Evolutionary conservation across 1,140 invertebrate species (phyloP).

Genomic region (Hyphantria cunea): DNA sequence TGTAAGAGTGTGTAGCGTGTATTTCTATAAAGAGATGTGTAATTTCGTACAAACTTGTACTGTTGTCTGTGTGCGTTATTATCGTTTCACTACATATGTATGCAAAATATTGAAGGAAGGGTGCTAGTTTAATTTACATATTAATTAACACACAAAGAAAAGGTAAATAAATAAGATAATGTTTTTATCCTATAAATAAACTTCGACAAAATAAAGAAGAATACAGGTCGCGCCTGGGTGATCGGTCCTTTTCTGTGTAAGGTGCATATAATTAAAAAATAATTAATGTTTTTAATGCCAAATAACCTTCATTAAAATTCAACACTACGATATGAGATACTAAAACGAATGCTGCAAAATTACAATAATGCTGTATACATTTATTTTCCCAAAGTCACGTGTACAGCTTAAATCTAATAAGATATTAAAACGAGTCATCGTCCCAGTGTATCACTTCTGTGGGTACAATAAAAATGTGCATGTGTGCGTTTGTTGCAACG

Average conservation of each 20-base stretch:
- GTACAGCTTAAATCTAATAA: no score
- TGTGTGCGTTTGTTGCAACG: constrained; percentile 32
- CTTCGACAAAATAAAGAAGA: no score
- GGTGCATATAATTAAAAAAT: no score
- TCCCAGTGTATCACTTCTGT: constrained; percentile 1
- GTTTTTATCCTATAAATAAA: no score
- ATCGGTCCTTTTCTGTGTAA: no score
- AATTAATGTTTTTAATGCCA: constrained; percentile 1
- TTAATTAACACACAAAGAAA: constrained; percentile 30
- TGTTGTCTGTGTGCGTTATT: constrained; percentile 21
- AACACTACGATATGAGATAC: neutral
- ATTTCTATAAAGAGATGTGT: no score
- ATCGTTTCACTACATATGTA: constrained; percentile 14
- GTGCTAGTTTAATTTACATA: constrained; percentile 30
- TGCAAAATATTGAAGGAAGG: constrained; percentile 22
- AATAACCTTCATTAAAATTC: constrained; percentile 4
- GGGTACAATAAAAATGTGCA: constrained; percentile 18
- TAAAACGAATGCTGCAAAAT: neutral
- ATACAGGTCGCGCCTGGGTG: no score
- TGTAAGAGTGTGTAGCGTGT: constrained; percentile 1
- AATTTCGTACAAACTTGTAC: constrained; percentile 1
- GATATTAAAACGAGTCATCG: constrained; percentile 14
- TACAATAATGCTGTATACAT: neutral
- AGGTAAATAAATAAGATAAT: constrained; percentile 28
- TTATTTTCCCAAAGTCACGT: no score